Percentiles rank a stretch among this genome's conserved stretches.
Evolutionary conservation across 2,797 vertebrate species (phyloP).

Genomic region (Pseudopleuronectes americanus): DNA sequence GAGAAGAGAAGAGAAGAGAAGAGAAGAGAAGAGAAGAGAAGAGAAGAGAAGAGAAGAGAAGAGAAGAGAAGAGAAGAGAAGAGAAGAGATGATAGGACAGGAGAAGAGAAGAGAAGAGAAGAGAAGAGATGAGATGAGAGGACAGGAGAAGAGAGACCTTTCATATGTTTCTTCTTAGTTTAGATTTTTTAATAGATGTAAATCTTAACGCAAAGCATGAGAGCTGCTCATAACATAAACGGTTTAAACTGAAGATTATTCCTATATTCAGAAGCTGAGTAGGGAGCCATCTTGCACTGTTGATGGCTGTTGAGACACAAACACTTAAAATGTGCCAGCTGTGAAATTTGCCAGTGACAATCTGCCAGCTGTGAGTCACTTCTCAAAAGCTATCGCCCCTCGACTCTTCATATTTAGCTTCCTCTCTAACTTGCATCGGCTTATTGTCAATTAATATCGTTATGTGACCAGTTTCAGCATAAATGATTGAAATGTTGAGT

Average conservation of each 20-base stretch:
- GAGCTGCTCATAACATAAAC: background rate
- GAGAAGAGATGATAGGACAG: background rate
- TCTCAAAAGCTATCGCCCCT: constrained; percentile 4
- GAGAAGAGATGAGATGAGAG: too few species aligned
- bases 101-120: background rate
- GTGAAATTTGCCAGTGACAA: constrained; percentile 27
- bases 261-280: constrained; percentile 25
- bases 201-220: background rate
- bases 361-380: constrained; percentile 2
- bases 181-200: background rate
- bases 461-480: too few species aligned
- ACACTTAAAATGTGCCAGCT: constrained; percentile 26
- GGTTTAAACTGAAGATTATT: constrained; percentile 26
- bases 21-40: too few species aligned
- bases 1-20: too few species aligned
- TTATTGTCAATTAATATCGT: background rate
- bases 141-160: background rate
- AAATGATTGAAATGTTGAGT: background rate
- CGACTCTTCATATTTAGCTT: constrained; percentile 1
- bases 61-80: background rate
- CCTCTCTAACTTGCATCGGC: background rate
- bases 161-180: background rate
- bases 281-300: constrained; percentile 22
- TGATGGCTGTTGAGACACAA: constrained; percentile 33
- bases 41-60: too few species aligned